phyloP scores from a whole-genome alignment of 2,888 invertebrate genomes.

The Scaptomyza tumidula region DNA sequence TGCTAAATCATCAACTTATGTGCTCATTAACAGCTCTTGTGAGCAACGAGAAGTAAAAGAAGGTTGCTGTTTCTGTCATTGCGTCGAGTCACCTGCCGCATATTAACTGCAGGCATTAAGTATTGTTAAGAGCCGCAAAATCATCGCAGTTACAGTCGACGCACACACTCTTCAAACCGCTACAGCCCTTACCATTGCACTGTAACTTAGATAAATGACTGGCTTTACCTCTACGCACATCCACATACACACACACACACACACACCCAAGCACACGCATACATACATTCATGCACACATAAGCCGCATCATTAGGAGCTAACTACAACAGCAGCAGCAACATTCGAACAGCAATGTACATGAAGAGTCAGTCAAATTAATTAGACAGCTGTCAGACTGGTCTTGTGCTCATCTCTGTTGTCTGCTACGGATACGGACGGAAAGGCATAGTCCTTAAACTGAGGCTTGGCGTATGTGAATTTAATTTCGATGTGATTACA shows the following conservation, averaged over 20 bases:
- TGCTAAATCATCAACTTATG: constrained; percentile 56
- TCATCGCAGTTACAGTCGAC: constrained; percentile 54
- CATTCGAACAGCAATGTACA: constrained; percentile 43
- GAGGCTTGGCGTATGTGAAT: constrained; percentile 3
- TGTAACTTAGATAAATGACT: constrained; percentile 56
- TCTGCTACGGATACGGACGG: no score
- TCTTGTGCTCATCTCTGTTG: constrained; percentile 18
- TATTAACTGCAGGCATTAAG: constrained; percentile 78
- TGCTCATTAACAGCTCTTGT: constrained; percentile 60
- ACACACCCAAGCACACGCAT: background rate
- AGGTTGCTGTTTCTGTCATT: constrained; percentile 36
- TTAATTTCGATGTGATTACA: constrained; percentile 27
- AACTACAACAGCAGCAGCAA: constrained; percentile 34
- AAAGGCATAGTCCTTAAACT: background rate
- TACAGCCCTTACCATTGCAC: constrained; percentile 19
- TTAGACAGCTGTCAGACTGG: constrained; percentile 63
- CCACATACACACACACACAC: constrained; percentile 10
- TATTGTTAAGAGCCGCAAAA: constrained; percentile 59
- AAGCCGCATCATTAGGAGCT: constrained; percentile 59
- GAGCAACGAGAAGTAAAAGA: constrained; percentile 8
- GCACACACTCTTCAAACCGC: constrained; percentile 31
- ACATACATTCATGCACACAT: constrained; percentile 24
- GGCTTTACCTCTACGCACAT: constrained; percentile 26
- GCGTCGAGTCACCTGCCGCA: constrained; percentile 71
- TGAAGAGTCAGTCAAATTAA: constrained; percentile 72